Conservation (phyloP, 2,888 invertebrate genomes). For the Tromatobia lineatoria region DNA sequence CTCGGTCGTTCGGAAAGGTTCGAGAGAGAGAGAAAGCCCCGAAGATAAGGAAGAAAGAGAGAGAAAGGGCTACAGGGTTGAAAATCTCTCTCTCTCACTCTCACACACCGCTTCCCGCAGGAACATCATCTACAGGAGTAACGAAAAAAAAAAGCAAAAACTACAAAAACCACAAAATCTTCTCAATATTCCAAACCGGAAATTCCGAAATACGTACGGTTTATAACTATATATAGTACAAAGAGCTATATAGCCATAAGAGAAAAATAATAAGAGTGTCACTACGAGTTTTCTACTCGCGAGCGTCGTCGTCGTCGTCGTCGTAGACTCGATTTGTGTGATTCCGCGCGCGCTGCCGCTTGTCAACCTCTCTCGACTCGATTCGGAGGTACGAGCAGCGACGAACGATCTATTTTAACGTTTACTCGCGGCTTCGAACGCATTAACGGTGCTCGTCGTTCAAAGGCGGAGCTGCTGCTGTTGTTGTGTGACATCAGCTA, state of each 20-base stretch:
- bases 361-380: constrained; percentile 58
- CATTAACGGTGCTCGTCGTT: constrained; percentile 33
- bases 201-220: background rate
- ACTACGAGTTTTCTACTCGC: constrained; percentile 23
- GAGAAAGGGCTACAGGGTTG: constrained; percentile 24
- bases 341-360: constrained; percentile 49
- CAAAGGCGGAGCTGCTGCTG: constrained; percentile 66
- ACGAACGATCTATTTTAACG: constrained; percentile 78
- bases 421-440: constrained; percentile 65
- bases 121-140: constrained; percentile 7
- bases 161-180: background rate
- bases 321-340: constrained; percentile 1
- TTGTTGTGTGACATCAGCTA: constrained; percentile 3
- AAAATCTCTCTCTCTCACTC: background rate
- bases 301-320: constrained; percentile 16
- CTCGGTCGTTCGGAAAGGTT: constrained; percentile 60
- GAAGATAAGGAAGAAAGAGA: constrained; percentile 63
- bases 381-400: constrained; percentile 44
- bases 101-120: constrained; percentile 7
- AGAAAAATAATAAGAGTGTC: background rate
- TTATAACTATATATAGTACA: constrained; percentile 19
- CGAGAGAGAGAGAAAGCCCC: constrained; percentile 55
- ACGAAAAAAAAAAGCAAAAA: too few relatives aligned
- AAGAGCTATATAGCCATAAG: background rate
- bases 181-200: background rate